These are phyloP conservation scores for Eunapius fragilis DNA, from an alignment of 37 sponge, comb jelly and placozoan genomes.

Conservation along the genomic window DNA sequence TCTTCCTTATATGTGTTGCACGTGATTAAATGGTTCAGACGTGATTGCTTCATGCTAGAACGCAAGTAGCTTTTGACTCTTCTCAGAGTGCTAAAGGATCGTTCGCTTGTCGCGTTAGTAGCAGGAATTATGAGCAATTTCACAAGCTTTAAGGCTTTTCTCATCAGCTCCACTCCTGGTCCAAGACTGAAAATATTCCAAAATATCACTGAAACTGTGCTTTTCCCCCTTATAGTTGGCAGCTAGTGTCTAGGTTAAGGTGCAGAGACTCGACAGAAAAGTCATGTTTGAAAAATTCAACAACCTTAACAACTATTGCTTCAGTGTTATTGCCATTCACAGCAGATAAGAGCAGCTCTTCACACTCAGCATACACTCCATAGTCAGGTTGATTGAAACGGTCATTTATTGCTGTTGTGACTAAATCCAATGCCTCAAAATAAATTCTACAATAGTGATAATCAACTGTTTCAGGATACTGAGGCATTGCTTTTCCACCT, in stretches of 20 bases:
- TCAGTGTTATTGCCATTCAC: constrained; percentile 9
- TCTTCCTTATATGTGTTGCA: constrained; percentile 43
- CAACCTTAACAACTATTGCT: constrained; percentile 7
- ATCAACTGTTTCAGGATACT: constrained; percentile 31
- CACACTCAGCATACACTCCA: constrained; percentile 35
- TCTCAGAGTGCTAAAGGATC: constrained; percentile 67
- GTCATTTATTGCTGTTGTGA: constrained; percentile 23
- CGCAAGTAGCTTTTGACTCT: constrained; percentile 65
- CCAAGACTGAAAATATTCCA: neutral
- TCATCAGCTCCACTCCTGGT: neutral
- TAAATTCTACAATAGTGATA: constrained; percentile 38
- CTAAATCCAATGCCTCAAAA: constrained; percentile 66
- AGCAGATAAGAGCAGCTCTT: constrained; percentile 39
- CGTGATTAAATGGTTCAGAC: constrained; percentile 49
- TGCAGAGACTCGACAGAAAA: constrained; percentile 19
- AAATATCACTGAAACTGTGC: neutral
- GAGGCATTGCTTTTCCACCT: constrained; percentile 32
- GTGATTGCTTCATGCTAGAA: constrained; percentile 54
- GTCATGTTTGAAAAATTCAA: constrained; percentile 29
- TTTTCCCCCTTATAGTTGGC: neutral
- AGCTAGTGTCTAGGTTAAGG: constrained; percentile 5
- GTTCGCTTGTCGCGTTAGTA: constrained; percentile 71
- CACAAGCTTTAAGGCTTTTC: constrained; percentile 42
- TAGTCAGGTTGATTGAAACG: constrained; percentile 58
- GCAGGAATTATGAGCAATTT: constrained; percentile 57